Evolutionary conservation across 2,888 invertebrate species (phyloP).

Genomic region (Drosophila meridionalis): DNA sequence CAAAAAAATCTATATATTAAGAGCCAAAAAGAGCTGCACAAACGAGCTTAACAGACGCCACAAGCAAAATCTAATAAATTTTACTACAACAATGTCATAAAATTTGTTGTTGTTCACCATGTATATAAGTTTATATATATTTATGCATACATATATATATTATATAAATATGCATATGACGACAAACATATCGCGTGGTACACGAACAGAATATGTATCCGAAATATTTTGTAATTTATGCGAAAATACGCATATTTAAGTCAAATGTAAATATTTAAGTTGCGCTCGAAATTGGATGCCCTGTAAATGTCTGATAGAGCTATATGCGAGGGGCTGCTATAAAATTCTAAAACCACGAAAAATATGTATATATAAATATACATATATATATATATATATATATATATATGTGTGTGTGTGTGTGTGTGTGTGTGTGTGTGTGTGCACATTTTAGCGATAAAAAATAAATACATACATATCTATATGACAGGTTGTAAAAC

Average conservation of each 20-base stretch:
- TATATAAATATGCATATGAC: conserved; percentile 14
- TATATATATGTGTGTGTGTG: too few species aligned
- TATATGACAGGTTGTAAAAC: conserved; percentile 66
- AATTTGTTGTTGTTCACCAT: conserved; percentile 42
- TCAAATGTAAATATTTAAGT: conserved; percentile 79
- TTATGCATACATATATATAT: conserved; percentile 12
- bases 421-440: background rate
- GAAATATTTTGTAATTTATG: conserved; percentile 77
- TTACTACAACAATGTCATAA: conserved; percentile 76
- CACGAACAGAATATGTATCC: conserved; percentile 59
- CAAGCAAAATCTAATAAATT: conserved; percentile 75
- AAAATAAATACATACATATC: conserved; percentile 44
- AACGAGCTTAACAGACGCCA: conserved; percentile 63
- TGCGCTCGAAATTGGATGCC: conserved; percentile 67
- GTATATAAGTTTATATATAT: conserved; percentile 2
- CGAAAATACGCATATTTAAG: conserved; percentile 77
- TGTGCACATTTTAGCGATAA: conserved; percentile 31
- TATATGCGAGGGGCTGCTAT: conserved; percentile 39
- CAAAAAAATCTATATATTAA: conserved; percentile 13
- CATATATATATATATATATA: too few species aligned
- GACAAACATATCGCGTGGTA: conserved; percentile 58
- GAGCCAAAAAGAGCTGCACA: conserved; percentile 40
- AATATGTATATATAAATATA: conserved; percentile 16
- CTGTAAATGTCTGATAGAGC: conserved; percentile 71
- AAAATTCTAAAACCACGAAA: conserved; percentile 68